These are phyloP conservation scores for Notocelia uddmanniana DNA, from an alignment of 2,888 invertebrate genomes.

Conservation along the genomic window DNA sequence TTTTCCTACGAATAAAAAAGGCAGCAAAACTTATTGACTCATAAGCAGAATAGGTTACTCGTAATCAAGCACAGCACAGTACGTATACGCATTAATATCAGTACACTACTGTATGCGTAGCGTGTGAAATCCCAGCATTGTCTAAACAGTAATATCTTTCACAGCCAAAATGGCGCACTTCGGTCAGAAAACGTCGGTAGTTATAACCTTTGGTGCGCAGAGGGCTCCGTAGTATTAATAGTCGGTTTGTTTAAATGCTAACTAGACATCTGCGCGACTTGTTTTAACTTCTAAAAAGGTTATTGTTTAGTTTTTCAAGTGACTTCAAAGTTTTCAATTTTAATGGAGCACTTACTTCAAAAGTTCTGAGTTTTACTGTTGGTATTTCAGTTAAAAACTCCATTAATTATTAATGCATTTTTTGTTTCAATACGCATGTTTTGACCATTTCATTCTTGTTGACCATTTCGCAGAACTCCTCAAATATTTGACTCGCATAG, in stretches of 20 bases:
- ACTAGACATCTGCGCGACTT: constrained; percentile 21
- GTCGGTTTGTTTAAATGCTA: constrained; percentile 13
- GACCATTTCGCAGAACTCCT: too few relatives aligned
- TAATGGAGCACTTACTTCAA: too few relatives aligned
- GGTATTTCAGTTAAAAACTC: too few relatives aligned
- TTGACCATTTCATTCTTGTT: too few relatives aligned
- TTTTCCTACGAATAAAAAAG: too few relatives aligned
- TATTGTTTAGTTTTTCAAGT: not conserved
- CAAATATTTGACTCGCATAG: too few relatives aligned
- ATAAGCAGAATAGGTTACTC: not conserved
- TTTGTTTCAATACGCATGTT: too few relatives aligned
- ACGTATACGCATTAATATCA: not conserved
- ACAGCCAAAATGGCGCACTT: not conserved
- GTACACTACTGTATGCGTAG: not conserved
- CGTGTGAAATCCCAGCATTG: constrained; percentile 21
- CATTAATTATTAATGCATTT: too few relatives aligned
- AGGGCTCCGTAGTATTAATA: constrained; percentile 1
- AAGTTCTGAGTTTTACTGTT: too few relatives aligned
- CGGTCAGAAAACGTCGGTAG: not conserved
- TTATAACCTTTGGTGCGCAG: not conserved
- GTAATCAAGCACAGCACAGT: too few relatives aligned
- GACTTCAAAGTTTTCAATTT: too few relatives aligned
- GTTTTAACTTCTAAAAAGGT: constrained; percentile 2
- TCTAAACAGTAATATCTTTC: not conserved
- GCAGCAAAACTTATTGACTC: too few relatives aligned